Conservation (phyloP, 2,797 vertebrate species). For the Natrix natrix region DNA sequence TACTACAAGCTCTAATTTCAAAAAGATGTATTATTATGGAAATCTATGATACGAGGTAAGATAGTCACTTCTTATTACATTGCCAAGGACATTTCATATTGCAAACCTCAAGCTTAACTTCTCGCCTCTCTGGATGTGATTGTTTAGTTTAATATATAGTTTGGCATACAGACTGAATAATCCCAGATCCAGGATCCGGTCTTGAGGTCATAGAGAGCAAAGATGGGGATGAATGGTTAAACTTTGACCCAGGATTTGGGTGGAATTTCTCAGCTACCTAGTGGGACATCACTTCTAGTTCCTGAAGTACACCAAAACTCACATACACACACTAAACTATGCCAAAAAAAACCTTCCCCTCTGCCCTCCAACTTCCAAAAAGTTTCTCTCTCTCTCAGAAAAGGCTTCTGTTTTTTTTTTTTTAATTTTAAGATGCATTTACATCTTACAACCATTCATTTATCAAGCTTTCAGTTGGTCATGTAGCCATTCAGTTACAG, state of each 20-base stretch:
- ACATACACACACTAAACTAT: background rate
- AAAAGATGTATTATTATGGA: conserved; percentile 34
- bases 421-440: background rate
- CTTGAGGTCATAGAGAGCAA: background rate
- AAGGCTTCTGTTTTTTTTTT: background rate
- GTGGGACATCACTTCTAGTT: background rate
- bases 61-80: conserved; percentile 9
- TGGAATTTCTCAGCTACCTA: background rate
- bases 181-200: background rate
- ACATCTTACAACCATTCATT: background rate
- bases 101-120: fast-evolving
- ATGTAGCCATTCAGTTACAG: too few relatives aligned
- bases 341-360: too few relatives aligned
- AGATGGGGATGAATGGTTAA: background rate
- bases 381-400: background rate
- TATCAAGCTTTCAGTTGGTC: background rate
- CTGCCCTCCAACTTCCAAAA: background rate
- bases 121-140: background rate
- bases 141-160: background rate
- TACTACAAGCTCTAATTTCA: background rate
- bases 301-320: background rate
- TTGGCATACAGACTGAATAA: background rate
- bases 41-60: conserved; percentile 17
- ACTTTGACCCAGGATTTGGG: too few relatives aligned
- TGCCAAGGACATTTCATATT: background rate